These are phyloP conservation scores for Benitochromis conjunctus DNA, from an alignment of 2,113 vertebrate genomes.

Conservation along the genomic window DNA sequence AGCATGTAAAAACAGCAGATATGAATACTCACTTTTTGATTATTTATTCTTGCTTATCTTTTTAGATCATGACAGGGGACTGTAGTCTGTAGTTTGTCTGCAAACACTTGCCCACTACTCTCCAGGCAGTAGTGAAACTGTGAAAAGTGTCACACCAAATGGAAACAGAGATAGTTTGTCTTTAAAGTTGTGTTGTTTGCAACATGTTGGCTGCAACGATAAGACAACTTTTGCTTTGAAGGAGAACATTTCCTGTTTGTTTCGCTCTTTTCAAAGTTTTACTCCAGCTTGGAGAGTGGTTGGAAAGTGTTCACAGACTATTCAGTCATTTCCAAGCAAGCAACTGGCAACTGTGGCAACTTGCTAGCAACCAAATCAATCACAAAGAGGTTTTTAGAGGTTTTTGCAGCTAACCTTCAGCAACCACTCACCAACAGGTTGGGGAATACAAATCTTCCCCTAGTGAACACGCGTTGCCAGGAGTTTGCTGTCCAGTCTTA, in stretches of 20 bases:
- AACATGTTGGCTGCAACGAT: too few species aligned
- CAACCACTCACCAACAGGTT: background rate
- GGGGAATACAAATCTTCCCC: background rate
- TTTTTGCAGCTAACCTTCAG: background rate
- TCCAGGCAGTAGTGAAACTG: background rate
- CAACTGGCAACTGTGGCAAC: background rate
- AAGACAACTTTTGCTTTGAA: background rate
- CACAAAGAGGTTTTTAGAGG: background rate
- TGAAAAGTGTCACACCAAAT: background rate
- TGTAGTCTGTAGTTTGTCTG: background rate
- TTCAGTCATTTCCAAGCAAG: background rate
- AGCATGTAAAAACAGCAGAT: too few species aligned
- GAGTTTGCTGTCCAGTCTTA: background rate
- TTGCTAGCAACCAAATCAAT: background rate
- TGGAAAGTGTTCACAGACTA: background rate
- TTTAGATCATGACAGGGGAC: background rate
- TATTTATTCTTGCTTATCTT: fast-evolving
- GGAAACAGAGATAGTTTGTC: fast-evolving
- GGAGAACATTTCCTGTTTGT: background rate
- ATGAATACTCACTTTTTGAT: background rate
- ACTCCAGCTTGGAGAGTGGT: background rate
- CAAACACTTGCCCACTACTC: background rate
- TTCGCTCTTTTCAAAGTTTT: background rate
- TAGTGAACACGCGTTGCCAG: background rate
- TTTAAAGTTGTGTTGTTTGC: background rate